Evolutionary conservation across 1,140 invertebrate species (phyloP), one percentile per base, ranked within the genome.

Genomic region (Heliconius nattereri): DNA sequence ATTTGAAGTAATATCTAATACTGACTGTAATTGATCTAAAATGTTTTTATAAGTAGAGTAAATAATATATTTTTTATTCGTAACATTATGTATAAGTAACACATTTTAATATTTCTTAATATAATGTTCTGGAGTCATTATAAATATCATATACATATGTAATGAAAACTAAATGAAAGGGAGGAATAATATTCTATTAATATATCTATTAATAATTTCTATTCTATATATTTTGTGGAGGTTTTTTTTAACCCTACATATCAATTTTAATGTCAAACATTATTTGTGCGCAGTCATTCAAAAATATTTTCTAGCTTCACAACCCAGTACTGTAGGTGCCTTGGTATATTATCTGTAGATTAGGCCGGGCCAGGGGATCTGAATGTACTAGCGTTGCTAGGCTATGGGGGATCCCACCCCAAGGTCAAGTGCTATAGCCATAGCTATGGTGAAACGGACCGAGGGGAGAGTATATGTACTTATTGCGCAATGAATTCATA

Each of bases 321-420:
- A 86, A 81, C 75, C 49, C 76, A 83, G 83, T 78, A 54, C 79
- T 86, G 83, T 91, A 92, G 90, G 84, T 76, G 81, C 81, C 84
- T 89, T 92, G 86, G 86, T 93, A 92, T 90, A 86, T 89, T 89
- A 91, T 90, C 87, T 89, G 83, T 85, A 93, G 90, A 91, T 92
- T 91, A 90, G 88, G 82, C 86, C 78, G 83, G 84, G 82, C 85
- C 87, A 89, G 92, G 92, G 92, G 91, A 86, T 85, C 90, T 87
- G 85, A 85, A 88, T 84, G 86, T 85, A 85, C 86, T 88, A 80
- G 84, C 87, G 92, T 94, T 92, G 91, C 90, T 92, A 92, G 88
- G 92, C 88, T 94, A 92, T 91, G 85, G 85, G 91, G 87, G 85
- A 83, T 89, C 82, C 84, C 87, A 87, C 87, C 86, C 91, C 91